Conservation (phyloP, 2,113 vertebrate genomes). For the Collichthys lucidus region DNA sequence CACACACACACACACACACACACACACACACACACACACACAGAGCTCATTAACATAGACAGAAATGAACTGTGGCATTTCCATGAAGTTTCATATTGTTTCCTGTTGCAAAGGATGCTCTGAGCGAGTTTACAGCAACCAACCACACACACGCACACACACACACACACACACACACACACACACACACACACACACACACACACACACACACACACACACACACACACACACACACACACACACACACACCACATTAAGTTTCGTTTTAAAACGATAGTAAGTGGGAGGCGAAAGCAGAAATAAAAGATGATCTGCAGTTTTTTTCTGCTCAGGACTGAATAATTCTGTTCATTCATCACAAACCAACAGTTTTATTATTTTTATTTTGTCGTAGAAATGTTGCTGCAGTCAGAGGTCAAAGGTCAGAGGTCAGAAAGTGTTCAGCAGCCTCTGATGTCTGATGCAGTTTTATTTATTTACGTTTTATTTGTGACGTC, state of each 20-base stretch:
- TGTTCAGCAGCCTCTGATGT: no score
- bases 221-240: slow-evolving; percentile 28
- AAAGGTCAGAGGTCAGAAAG: no score
- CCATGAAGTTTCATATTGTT: slow-evolving; percentile 64
- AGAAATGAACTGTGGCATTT: slow-evolving; percentile 63
- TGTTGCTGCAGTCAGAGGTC: no score
- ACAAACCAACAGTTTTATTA: neutral
- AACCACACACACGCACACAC: slow-evolving; percentile 31
- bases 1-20: slow-evolving; percentile 24
- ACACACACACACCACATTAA: slow-evolving; percentile 18
- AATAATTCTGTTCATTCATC: no score
- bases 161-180: slow-evolving; percentile 20
- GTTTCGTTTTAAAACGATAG: slow-evolving; percentile 9
- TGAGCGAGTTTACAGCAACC: slow-evolving; percentile 42
- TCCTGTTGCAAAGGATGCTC: slow-evolving; percentile 68
- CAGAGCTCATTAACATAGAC: slow-evolving; percentile 52
- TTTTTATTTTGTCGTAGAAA: neutral
- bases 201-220: slow-evolving; percentile 2
- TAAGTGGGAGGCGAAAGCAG: neutral
- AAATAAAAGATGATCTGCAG: neutral
- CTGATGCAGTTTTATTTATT: no score
- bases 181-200: slow-evolving; percentile 10
- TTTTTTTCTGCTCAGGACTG: no score
- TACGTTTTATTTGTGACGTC: no score
- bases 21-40: slow-evolving; percentile 31